Percentiles rank a stretch among this genome's conserved stretches.
phyloP scores from a whole-genome alignment of 2,113 vertebrate species.

The Phycodurus eques region DNA sequence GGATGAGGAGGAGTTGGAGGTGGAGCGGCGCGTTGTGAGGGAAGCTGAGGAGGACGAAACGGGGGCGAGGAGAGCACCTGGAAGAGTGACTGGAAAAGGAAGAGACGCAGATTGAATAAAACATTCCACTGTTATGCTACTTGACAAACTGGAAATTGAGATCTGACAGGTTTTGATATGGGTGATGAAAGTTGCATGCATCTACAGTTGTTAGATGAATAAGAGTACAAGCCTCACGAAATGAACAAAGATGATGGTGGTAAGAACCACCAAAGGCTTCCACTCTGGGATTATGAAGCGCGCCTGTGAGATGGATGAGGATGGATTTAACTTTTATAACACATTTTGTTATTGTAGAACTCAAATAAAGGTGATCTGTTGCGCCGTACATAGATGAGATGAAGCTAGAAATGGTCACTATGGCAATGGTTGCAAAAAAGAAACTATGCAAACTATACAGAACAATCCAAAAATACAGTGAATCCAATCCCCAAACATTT shows the following conservation, averaged over 20 bases:
- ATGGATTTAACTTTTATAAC: neutral
- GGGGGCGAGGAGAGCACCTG: constrained; percentile 76
- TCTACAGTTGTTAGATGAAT: neutral
- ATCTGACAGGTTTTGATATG: neutral
- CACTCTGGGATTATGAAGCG: neutral
- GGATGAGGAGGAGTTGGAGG: constrained; percentile 71
- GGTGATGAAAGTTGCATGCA: no score
- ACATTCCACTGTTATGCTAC: neutral
- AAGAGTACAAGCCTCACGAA: neutral
- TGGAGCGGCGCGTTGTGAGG: constrained; percentile 79
- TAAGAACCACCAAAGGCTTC: neutral
- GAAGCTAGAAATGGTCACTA: neutral
- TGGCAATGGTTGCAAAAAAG: neutral
- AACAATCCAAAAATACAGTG: no score
- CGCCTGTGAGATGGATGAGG: no score
- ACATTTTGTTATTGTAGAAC: neutral
- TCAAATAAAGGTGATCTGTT: neutral
- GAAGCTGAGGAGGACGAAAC: constrained; percentile 75
- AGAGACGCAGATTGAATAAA: neutral
- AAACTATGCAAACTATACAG: no score
- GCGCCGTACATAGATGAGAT: neutral
- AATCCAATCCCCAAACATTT: no score
- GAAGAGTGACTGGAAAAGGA: constrained; percentile 75
- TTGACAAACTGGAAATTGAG: neutral
- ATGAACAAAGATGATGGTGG: neutral